Evolutionary conservation across 1,140 invertebrate genomes (phyloP).

Genomic region (Manduca sexta): DNA sequence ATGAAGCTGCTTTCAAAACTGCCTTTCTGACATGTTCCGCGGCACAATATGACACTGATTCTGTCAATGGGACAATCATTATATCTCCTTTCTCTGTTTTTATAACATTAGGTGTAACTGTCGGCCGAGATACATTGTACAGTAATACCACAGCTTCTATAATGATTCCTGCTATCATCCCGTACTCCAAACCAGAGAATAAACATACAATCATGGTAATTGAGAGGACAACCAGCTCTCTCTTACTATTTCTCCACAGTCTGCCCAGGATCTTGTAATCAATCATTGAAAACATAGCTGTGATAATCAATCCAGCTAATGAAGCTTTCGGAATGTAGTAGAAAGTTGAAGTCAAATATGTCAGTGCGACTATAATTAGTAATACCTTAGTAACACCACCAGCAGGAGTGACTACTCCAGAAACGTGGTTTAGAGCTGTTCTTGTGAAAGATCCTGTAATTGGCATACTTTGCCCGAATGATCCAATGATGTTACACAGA

Average conservation of each 20-base stretch:
- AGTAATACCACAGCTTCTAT: constrained; percentile 45
- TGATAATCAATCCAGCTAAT: constrained; percentile 56
- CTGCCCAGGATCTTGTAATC: constrained; percentile 39
- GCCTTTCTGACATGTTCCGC: constrained; percentile 43
- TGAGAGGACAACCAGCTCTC: constrained; percentile 39
- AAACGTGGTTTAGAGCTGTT: constrained; percentile 93
- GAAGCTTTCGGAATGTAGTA: constrained; percentile 63
- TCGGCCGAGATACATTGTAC: constrained; percentile 40
- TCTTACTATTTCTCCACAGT: constrained; percentile 46
- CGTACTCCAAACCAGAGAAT: constrained; percentile 50
- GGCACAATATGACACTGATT: constrained; percentile 48
- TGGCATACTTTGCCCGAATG: constrained; percentile 91
- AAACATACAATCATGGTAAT: constrained; percentile 43
- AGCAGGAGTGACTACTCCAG: constrained; percentile 89
- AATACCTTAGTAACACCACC: constrained; percentile 81
- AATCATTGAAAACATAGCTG: constrained; percentile 60
- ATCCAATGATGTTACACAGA: constrained; percentile 86
- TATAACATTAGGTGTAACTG: constrained; percentile 26
- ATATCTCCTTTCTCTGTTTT: constrained; percentile 16
- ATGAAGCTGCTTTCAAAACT: constrained; percentile 29
- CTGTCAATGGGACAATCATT: constrained; percentile 20
- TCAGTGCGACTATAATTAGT: constrained; percentile 50
- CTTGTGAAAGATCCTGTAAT: constrained; percentile 91
- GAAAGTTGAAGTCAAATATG: constrained; percentile 55
- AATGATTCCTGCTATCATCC: constrained; percentile 48